Evolutionary conservation across 2,888 invertebrate genomes (phyloP).

Genomic region (Pegoplata infirma): DNA sequence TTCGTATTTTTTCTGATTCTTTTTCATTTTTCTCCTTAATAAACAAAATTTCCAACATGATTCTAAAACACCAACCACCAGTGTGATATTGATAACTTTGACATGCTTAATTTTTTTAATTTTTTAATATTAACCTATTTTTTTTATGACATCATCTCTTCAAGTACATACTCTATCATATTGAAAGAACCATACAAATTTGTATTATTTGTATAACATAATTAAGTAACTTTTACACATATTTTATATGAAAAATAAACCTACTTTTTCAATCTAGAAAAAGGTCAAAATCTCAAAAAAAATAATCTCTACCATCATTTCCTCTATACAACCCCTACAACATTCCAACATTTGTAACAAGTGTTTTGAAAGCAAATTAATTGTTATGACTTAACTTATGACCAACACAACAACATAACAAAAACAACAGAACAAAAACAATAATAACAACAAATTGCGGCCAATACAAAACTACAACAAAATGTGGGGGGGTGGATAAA

Average conservation of each 20-base stretch:
- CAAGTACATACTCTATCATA: background rate
- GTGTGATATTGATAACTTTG: too few species aligned
- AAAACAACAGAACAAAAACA: background rate
- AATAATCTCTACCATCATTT: background rate
- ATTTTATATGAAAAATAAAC: background rate
- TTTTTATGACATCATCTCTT: background rate
- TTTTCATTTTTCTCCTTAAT: too few species aligned
- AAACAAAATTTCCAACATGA: too few species aligned
- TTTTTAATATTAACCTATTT: too few species aligned
- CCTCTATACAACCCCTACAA: background rate
- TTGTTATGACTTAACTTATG: constrained; percentile 35
- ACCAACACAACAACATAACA: constrained; percentile 11
- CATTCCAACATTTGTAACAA: constrained; percentile 17
- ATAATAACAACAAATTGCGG: too few species aligned
- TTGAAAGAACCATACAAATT: background rate
- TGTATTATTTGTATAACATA: background rate
- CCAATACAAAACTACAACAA: constrained; percentile 7
- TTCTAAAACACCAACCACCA: too few species aligned
- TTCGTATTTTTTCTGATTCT: too few species aligned
- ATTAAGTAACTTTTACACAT: background rate
- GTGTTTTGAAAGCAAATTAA: constrained; percentile 29
- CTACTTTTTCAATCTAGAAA: background rate
- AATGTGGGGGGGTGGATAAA: background rate
- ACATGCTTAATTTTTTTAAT: too few species aligned
- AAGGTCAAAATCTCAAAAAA: background rate